Evolutionary conservation across 1,140 invertebrate genomes (phyloP).

Genomic region (Schlechtendalia chinensis): DNA sequence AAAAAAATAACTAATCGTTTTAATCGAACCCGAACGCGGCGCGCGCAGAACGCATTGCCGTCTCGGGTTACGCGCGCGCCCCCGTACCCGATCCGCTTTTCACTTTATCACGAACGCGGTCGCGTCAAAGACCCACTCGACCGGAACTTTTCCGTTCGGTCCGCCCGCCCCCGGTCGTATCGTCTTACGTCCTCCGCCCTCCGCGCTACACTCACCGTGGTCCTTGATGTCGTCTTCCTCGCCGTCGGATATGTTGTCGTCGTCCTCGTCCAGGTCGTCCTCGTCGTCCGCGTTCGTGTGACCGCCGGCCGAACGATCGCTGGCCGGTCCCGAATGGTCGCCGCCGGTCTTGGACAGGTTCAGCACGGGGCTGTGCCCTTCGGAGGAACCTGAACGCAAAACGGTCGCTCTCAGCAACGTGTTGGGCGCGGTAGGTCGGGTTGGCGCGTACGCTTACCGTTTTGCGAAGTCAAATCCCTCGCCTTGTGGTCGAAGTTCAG

Average conservation of each 20-base stretch:
- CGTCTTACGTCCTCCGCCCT: too few relatives aligned
- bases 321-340: conserved; percentile 62
- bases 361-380: conserved; percentile 84
- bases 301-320: conserved; percentile 69
- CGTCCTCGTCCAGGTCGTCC: conserved; percentile 74
- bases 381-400: conserved; percentile 69
- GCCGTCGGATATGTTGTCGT: conserved; percentile 72
- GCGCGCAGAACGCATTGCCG: background rate
- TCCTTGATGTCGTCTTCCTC: conserved; percentile 83
- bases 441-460: conserved; percentile 64
- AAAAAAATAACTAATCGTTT: conserved; percentile 30
- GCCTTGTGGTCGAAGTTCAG: conserved; percentile 76
- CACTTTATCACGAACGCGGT: background rate
- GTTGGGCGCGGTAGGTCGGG: too few relatives aligned
- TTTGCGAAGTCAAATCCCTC: conserved; percentile 78
- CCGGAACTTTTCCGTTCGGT: too few relatives aligned
- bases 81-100: conserved; percentile 21
- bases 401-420: background rate
- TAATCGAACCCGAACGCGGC: conserved; percentile 26
- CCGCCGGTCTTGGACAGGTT: conserved; percentile 83
- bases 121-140: conserved; percentile 8
- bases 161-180: too few relatives aligned
- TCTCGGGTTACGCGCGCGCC: conserved; percentile 4
- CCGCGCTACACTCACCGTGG: conserved; percentile 60
- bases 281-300: conserved; percentile 82